A percentile compares a stretch with the other conserved stretches of the same genome.
phyloP scores from a whole-genome alignment of 1,140 invertebrate genomes.

The Trichogramma pretiosum region DNA sequence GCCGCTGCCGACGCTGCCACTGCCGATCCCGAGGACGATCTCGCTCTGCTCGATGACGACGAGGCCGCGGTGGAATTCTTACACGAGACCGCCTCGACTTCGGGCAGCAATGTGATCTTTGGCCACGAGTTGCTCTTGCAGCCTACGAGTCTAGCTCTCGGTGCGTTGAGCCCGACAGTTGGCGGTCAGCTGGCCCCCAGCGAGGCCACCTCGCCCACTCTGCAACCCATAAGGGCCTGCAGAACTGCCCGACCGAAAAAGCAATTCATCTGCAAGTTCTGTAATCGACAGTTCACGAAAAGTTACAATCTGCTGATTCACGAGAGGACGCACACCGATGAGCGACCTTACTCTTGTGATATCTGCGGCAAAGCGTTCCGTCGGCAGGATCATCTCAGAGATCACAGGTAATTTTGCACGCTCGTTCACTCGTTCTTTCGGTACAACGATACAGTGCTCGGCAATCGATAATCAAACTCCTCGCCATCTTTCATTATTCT shows the following conservation, averaged over 20 bases:
- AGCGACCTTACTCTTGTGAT: constrained; percentile 95
- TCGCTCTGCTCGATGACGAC: constrained; percentile 39
- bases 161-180: too few relatives aligned
- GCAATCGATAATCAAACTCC: too few relatives aligned
- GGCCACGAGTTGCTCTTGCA: constrained; percentile 34
- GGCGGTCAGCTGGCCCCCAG: constrained; percentile 38
- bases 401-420: constrained; percentile 79
- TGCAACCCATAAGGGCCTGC: constrained; percentile 30
- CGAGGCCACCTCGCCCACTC: constrained; percentile 23
- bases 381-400: constrained; percentile 86
- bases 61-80: constrained; percentile 25
- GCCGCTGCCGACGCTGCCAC: too few relatives aligned
- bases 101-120: constrained; percentile 33
- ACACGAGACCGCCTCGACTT: too few relatives aligned
- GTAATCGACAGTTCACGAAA: constrained; percentile 94
- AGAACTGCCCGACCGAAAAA: constrained; percentile 54
- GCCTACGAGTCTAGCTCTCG: constrained; percentile 26
- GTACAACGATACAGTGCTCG: too few relatives aligned
- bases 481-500: too few relatives aligned
- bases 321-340: constrained; percentile 95
- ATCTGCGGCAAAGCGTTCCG: constrained; percentile 86
- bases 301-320: constrained; percentile 97
- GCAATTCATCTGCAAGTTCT: constrained; percentile 85
- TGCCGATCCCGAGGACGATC: constrained; percentile 49
- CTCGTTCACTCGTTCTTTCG: too few relatives aligned